A percentile compares a stretch with the other conserved stretches of the same genome.
Evolutionary conservation across 2,797 vertebrate species (phyloP).

Genomic region (Chelonia mydas): DNA sequence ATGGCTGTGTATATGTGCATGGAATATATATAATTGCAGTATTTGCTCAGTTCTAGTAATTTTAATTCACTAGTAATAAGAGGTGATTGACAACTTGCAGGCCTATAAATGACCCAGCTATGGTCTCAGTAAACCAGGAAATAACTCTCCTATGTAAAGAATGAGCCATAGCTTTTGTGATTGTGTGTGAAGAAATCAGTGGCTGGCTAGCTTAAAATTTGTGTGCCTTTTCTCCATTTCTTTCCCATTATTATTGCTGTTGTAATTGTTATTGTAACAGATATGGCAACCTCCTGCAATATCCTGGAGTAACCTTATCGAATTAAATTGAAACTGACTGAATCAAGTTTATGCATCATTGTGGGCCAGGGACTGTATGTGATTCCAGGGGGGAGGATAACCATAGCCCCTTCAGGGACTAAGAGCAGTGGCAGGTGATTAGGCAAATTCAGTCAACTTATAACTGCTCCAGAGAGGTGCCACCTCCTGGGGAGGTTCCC

Average conservation of each 20-base stretch:
- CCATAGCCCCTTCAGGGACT: background rate
- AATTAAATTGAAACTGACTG: background rate
- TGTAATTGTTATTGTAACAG: background rate
- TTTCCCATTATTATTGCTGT: background rate
- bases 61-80: background rate
- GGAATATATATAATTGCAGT: background rate
- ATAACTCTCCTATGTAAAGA: background rate
- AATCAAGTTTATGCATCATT: background rate
- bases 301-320: background rate
- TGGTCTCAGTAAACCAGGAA: background rate
- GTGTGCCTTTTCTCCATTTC: background rate
- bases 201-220: fast-evolving
- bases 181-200: fast-evolving
- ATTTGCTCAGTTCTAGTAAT: background rate
- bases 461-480: background rate
- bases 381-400: background rate
- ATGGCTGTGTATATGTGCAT: background rate
- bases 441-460: background rate
- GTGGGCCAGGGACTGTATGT: background rate
- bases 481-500: background rate
- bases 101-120: background rate
- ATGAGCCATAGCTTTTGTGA: background rate
- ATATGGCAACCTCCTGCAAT: background rate
- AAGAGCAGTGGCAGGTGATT: background rate
- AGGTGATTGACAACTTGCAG: background rate